Evolutionary conservation across 2,888 invertebrate genomes (phyloP), one percentile per base, ranked within the genome.

Genomic region (Thera britannica): DNA sequence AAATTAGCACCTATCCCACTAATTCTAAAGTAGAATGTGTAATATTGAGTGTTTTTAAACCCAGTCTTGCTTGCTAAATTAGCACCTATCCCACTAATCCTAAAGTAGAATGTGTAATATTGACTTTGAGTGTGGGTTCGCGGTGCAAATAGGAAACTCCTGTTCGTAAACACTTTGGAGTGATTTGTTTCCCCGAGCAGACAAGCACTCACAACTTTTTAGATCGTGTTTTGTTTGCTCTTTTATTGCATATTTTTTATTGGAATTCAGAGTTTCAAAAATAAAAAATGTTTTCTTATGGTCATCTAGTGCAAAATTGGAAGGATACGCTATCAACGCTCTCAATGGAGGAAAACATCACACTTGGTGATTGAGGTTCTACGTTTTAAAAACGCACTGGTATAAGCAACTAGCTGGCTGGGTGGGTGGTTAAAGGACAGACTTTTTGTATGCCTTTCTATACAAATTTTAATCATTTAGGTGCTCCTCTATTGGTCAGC

Each of bases 141-240:
- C 41, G 36, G 36, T 56, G 36, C 2, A 46, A 46, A 46, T 46
- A 46, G 44, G 62, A 67, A 70, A 67, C 69, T 71, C 67, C 64
- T 62, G 62, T 71, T 69, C 67, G 69, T 66, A 67, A 73, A 73
- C 73, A 68, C 65, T 67, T 73, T 66, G 55, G 67, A 67, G 71
- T 67, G 71, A 73, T 71, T 73, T 73, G 73, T 70, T 70, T 70
- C 56, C 62, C 48, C 58, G 8, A 51, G 62, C 57, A 71, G 70
- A 71, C 71, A 70, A 71, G 64, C 73, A 71, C 68, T 71, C 64
- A 66, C 61, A 63, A 66, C 54, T 70, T 72, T 36, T 59, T 48
- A 61, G 62, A 44, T 59, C 9, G 57, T 68, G 65, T 70, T 65
- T 64, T 65, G 67, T 67, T 63, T 61, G 49, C 52, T 55, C 41